phyloP scores from a whole-genome alignment of 2,888 invertebrate genomes.

The Hirtodrosophila duncani region DNA sequence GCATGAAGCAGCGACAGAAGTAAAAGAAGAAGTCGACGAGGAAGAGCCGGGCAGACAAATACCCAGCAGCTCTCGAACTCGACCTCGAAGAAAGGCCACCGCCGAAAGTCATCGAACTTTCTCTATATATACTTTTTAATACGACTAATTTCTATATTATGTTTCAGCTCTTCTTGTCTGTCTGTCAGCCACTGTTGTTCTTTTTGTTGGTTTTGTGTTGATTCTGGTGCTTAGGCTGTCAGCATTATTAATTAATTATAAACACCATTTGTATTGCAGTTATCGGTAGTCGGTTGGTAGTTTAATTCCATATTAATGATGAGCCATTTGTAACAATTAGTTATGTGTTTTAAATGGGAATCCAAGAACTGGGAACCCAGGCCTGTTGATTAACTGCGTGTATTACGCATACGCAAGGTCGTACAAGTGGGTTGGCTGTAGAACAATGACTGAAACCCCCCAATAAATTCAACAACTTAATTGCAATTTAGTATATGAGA shows the following conservation, averaged over 20 bases:
- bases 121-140: conserved; percentile 51
- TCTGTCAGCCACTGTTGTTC: not conserved
- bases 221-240: no score
- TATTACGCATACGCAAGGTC: conserved; percentile 16
- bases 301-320: conserved; percentile 3
- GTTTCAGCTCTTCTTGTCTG: conserved; percentile 47
- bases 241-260: conserved; percentile 46
- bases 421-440: conserved; percentile 19
- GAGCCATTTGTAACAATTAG: conserved; percentile 23
- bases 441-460: conserved; percentile 14
- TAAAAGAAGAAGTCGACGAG: not conserved
- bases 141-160: conserved; percentile 61
- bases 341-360: conserved; percentile 9
- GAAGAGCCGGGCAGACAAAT: conserved; percentile 8
- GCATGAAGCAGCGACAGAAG: conserved; percentile 16
- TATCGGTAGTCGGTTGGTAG: not conserved
- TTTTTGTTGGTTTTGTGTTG: conserved; percentile 17
- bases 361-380: no score
- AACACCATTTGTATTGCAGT: conserved; percentile 21
- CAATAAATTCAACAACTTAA: conserved; percentile 9
- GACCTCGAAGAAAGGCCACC: conserved; percentile 53
- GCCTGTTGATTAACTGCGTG: not conserved
- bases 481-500: conserved; percentile 14
- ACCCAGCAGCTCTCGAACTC: not conserved
- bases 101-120: conserved; percentile 68